These are phyloP conservation scores for Archips xylosteana DNA, from an alignment of 2,888 invertebrate genomes.

Conservation along the genomic window DNA sequence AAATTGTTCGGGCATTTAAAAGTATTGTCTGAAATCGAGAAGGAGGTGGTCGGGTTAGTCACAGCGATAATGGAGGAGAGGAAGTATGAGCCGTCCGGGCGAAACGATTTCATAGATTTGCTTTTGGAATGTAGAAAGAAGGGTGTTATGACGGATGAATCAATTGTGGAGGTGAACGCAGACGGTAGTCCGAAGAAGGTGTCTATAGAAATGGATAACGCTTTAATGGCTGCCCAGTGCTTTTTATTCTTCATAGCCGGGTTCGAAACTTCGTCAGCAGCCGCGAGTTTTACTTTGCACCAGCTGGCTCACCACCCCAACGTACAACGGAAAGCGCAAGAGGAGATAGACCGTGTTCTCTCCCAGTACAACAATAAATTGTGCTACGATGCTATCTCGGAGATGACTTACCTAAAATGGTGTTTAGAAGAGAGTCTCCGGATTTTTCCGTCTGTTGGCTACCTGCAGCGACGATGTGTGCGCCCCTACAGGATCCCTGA, in stretches of 20 bases:
- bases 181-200: slow-evolving; percentile 45
- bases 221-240: slow-evolving; percentile 61
- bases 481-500: slow-evolving; percentile 56
- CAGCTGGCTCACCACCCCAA: slow-evolving; percentile 65
- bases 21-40: slow-evolving; percentile 54
- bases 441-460: slow-evolving; percentile 61
- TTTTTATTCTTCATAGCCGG: slow-evolving; percentile 77
- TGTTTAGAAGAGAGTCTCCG: slow-evolving; percentile 66
- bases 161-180: slow-evolving; percentile 48
- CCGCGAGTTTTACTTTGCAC: slow-evolving; percentile 69
- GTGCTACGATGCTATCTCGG: slow-evolving; percentile 66
- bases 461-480: slow-evolving; percentile 54
- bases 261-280: slow-evolving; percentile 78
- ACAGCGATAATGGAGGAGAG: slow-evolving; percentile 55
- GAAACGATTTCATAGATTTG: slow-evolving; percentile 66
- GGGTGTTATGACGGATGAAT: slow-evolving; percentile 57
- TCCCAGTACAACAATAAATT: slow-evolving; percentile 56
- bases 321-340: slow-evolving; percentile 61
- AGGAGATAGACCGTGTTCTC: slow-evolving; percentile 63
- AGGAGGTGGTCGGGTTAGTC: slow-evolving; percentile 55
- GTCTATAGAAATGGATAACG: slow-evolving; percentile 59
- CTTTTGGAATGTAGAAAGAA: slow-evolving; percentile 59
- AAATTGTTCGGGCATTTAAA: background rate
- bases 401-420: slow-evolving; percentile 71
- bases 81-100: slow-evolving; percentile 58